phyloP scores from a whole-genome alignment of 2,797 vertebrate species.

The Liparis tanakae region DNA sequence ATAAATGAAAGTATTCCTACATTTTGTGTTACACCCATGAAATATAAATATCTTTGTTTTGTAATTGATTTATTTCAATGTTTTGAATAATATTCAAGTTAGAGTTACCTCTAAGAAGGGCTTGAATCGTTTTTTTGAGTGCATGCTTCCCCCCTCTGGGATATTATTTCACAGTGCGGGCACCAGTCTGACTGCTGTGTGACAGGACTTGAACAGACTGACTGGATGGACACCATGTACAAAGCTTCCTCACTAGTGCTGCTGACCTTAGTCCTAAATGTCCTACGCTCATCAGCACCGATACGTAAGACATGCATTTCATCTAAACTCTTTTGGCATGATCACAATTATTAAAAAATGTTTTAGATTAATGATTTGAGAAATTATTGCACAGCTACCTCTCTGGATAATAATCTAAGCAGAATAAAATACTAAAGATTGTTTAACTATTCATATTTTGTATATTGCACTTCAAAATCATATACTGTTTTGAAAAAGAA shows the following conservation, averaged over 20 bases:
- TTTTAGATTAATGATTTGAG: background rate
- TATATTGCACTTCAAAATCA: background rate
- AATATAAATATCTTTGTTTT: too few species aligned
- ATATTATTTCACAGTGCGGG: slow-evolving; percentile 11
- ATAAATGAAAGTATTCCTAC: too few species aligned
- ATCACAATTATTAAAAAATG: background rate
- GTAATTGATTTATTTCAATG: too few species aligned
- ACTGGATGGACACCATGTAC: slow-evolving; percentile 39
- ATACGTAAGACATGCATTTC: slow-evolving; percentile 55
- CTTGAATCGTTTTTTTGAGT: too few species aligned
- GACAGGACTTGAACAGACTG: slow-evolving; percentile 13
- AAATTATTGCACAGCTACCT: background rate
- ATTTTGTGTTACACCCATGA: too few species aligned
- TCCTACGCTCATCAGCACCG: slow-evolving; percentile 39
- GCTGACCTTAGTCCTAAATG: slow-evolving; percentile 48
- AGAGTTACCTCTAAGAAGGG: too few species aligned
- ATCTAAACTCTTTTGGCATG: background rate
- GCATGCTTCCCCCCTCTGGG: slow-evolving; percentile 14
- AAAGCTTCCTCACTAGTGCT: slow-evolving; percentile 46
- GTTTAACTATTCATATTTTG: background rate
- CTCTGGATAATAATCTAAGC: background rate
- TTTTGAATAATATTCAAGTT: too few species aligned
- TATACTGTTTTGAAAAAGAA: too few species aligned
- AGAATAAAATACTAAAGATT: background rate
- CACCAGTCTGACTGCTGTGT: background rate